Evolutionary conservation across 2,113 vertebrate genomes (phyloP).

Genomic region (Chaenogobius annularis): DNA sequence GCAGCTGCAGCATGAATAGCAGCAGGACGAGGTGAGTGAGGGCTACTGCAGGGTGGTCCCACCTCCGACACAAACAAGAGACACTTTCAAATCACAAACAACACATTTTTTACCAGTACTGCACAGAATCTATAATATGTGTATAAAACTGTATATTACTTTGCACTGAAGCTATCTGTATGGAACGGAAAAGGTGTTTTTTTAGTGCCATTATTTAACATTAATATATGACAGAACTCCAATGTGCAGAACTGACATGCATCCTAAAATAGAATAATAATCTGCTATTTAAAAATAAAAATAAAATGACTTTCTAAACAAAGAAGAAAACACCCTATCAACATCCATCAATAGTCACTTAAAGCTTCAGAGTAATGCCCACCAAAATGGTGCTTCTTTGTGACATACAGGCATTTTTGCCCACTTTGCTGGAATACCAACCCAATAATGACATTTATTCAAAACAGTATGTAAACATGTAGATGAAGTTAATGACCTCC

Average conservation of each 20-base stretch:
- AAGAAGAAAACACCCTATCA: too few relatives aligned
- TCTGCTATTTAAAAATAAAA: too few relatives aligned
- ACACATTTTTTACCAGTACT: neutral
- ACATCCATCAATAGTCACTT: too few relatives aligned
- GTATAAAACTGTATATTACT: neutral
- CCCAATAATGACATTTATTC: neutral
- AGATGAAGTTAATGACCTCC: neutral
- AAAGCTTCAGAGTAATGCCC: too few relatives aligned
- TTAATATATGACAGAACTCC: too few relatives aligned
- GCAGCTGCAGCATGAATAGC: constrained; percentile 86
- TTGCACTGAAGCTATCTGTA: too few relatives aligned
- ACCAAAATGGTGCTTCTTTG: neutral
- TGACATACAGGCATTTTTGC: neutral
- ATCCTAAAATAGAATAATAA: too few relatives aligned
- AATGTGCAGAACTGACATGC: too few relatives aligned
- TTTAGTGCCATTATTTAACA: too few relatives aligned
- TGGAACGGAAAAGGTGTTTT: too few relatives aligned
- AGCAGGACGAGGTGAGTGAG: constrained; percentile 75
- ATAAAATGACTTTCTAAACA: too few relatives aligned
- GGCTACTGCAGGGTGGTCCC: constrained; percentile 85
- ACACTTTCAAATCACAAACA: neutral
- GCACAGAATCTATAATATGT: neutral
- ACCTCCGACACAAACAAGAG: constrained; percentile 60
- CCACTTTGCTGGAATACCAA: neutral
- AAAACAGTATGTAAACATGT: constrained; percentile 1